phyloP scores from a whole-genome alignment of 1,140 invertebrate genomes.

The Drosophila kohkoa region DNA sequence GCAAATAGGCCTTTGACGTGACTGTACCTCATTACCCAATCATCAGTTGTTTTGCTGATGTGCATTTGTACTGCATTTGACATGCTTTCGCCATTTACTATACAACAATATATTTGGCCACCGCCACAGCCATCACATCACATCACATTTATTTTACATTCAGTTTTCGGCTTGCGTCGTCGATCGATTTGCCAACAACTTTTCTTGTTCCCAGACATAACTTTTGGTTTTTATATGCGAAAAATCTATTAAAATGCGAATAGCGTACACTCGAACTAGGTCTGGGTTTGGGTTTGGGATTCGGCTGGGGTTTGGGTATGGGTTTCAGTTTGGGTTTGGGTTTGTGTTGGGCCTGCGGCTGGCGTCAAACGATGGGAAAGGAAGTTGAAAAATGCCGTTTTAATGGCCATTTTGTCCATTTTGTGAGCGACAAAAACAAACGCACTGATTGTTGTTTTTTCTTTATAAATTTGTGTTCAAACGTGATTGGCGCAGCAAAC shows the following conservation, averaged over 20 bases:
- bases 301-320: constrained; percentile 14
- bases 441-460: constrained; percentile 31
- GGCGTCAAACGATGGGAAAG: constrained; percentile 61
- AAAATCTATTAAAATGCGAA: constrained; percentile 71
- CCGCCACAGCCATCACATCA: not conserved
- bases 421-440: constrained; percentile 38
- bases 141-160: not conserved
- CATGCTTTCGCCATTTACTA: constrained; percentile 8
- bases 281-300: constrained; percentile 6
- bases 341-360: constrained; percentile 18
- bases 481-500: constrained; percentile 30
- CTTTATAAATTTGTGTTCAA: not conserved
- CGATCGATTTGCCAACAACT: constrained; percentile 38
- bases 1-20: constrained; percentile 58
- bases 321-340: constrained; percentile 3
- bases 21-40: constrained; percentile 72
- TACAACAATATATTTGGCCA: not conserved
- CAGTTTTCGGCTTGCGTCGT: constrained; percentile 16
- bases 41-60: constrained; percentile 48
- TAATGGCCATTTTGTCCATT: constrained; percentile 47
- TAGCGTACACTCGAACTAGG: constrained; percentile 51
- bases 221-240: constrained; percentile 50
- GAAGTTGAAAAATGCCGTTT: constrained; percentile 68
- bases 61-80: constrained; percentile 48
- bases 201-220: constrained; percentile 60